Conservation (phyloP, 2,888 invertebrate species). For the Diadromus collaris region DNA sequence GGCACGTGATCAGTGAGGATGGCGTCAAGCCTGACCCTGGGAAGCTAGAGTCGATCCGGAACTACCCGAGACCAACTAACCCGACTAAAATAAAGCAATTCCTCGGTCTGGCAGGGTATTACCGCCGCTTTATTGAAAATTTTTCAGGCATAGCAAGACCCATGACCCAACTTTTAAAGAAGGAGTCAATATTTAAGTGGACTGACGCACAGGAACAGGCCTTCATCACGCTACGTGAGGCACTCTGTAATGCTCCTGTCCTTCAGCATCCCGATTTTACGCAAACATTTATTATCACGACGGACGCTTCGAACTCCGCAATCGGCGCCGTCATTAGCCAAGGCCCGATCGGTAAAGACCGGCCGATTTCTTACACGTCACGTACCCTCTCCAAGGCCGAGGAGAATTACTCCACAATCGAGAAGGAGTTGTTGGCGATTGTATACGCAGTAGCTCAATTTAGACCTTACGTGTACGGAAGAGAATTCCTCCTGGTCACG, state of each 20-base stretch:
- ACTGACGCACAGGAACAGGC: conserved; percentile 40
- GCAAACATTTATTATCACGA: conserved; percentile 61
- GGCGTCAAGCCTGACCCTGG: conserved; percentile 13
- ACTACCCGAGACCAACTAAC: background rate
- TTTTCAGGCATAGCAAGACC: conserved; percentile 59
- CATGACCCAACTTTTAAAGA: conserved; percentile 46
- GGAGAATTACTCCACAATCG: conserved; percentile 46
- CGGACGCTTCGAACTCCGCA: conserved; percentile 61
- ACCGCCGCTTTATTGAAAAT: conserved; percentile 70
- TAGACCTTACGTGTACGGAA: conserved; percentile 65
- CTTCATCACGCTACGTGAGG: conserved; percentile 51
- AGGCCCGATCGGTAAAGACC: conserved; percentile 55
- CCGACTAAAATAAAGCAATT: no score
- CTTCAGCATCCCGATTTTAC: conserved; percentile 65
- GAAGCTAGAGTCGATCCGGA: background rate
- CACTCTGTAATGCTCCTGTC: conserved; percentile 56
- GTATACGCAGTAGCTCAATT: conserved; percentile 63
- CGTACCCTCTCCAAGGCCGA: conserved; percentile 57
- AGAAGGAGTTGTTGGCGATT: conserved; percentile 6
- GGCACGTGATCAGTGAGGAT: conserved; percentile 16
- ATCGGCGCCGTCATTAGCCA: conserved; percentile 61
- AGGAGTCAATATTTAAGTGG: conserved; percentile 39
- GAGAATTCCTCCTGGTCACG: conserved; percentile 63
- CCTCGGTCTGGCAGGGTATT: conserved; percentile 65
- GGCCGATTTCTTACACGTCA: conserved; percentile 51